Evolutionary conservation across 2,113 vertebrate genomes (phyloP).

Genomic region (Cathartes aura): DNA sequence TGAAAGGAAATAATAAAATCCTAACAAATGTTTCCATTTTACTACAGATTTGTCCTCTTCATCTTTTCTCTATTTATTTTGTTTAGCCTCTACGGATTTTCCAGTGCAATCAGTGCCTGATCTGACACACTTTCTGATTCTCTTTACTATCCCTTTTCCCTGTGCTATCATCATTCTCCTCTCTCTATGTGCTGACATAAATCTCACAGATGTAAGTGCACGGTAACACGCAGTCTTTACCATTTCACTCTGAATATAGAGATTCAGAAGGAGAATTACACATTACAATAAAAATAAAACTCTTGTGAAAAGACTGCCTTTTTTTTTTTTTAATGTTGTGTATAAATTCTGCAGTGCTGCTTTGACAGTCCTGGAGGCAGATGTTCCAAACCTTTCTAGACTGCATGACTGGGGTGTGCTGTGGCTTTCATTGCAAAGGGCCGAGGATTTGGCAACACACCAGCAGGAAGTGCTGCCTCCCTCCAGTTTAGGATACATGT

Average conservation of each 20-base stretch:
- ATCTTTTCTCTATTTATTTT: constrained; percentile 33
- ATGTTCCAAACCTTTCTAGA: neutral
- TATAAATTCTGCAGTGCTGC: neutral
- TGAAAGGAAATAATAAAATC: constrained; percentile 34
- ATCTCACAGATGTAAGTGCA: constrained; percentile 20
- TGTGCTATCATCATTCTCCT: neutral
- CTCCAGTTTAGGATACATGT: neutral
- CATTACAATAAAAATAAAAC: constrained; percentile 49
- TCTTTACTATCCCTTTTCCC: constrained; percentile 8
- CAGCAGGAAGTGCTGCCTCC: neutral
- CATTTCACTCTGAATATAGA: neutral
- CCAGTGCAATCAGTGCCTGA: neutral
- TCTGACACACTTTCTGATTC: neutral
- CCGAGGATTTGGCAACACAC: neutral
- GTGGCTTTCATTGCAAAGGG: neutral
- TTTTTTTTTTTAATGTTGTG: neutral
- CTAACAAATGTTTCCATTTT: constrained; percentile 29
- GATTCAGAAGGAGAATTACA: constrained; percentile 22
- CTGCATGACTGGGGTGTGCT: neutral
- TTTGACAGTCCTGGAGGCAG: neutral
- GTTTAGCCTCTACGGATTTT: neutral
- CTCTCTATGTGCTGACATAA: neutral
- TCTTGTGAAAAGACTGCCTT: neutral
- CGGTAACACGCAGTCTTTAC: neutral
- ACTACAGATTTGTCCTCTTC: neutral